phyloP scores from a whole-genome alignment of 2,797 vertebrate genomes.

The Platalea minor region DNA sequence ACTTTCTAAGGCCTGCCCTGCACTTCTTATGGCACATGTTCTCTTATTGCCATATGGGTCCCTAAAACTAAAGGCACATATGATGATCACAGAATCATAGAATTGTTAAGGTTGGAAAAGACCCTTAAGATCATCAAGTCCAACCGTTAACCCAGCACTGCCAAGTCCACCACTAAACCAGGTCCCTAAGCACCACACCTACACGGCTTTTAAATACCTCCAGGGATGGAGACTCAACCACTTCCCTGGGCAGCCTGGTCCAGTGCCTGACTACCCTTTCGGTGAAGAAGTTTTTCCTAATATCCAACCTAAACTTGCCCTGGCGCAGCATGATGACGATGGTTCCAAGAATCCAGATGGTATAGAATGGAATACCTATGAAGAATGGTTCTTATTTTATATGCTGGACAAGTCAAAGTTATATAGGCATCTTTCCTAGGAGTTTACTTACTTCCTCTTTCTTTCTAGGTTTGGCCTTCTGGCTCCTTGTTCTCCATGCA shows the following conservation, averaged over 20 bases:
- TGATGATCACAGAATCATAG: background rate
- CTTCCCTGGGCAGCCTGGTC: too few species aligned
- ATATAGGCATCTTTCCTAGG: background rate
- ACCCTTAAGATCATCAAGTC: too few species aligned
- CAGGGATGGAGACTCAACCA: too few species aligned
- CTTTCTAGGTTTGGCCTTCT: background rate
- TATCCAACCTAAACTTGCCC: too few species aligned
- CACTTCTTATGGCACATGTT: background rate
- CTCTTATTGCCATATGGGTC: background rate
- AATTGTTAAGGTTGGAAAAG: too few species aligned
- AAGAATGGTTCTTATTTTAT: background rate
- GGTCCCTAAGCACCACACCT: too few species aligned
- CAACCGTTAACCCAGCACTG: too few species aligned
- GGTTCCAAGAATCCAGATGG: background rate
- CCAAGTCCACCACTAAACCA: too few species aligned
- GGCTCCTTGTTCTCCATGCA: background rate
- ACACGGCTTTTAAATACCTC: too few species aligned
- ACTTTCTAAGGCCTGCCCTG: background rate
- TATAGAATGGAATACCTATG: background rate
- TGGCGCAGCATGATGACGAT: too few species aligned
- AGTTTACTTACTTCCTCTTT: background rate
- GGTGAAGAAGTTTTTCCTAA: too few species aligned
- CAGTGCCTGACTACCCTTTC: too few species aligned
- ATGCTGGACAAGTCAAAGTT: background rate
- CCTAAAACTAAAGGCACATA: background rate